Evolutionary conservation across 2,797 vertebrate genomes (phyloP).

Genomic region (Zenarchopterus dispar): DNA sequence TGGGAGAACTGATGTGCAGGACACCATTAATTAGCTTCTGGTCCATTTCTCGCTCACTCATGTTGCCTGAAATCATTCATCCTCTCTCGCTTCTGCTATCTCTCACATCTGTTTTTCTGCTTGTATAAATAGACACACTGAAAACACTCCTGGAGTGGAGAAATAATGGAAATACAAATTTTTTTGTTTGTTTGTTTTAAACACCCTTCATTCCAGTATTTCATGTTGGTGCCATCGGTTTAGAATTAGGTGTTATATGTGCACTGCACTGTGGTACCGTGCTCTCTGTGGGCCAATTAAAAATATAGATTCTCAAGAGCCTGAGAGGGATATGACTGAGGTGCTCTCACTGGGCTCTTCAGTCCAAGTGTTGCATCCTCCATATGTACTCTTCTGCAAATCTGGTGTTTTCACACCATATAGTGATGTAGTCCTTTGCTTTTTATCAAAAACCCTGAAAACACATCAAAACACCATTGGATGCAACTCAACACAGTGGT

Average conservation of each 20-base stretch:
- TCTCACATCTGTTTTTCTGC: constrained; percentile 33
- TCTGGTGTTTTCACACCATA: background rate
- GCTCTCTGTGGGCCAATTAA: constrained; percentile 74
- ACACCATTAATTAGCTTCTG: constrained; percentile 84
- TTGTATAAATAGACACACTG: constrained; percentile 54
- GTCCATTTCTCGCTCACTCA: constrained; percentile 80
- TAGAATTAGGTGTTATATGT: constrained; percentile 32
- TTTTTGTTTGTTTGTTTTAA: constrained; percentile 22
- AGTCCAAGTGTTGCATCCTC: constrained; percentile 12
- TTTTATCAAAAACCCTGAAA: background rate
- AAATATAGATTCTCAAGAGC: constrained; percentile 65
- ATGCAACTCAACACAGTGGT: too few relatives aligned
- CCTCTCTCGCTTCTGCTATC: constrained; percentile 29
- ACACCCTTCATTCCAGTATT: constrained; percentile 45
- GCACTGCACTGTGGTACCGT: constrained; percentile 18
- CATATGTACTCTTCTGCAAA: background rate
- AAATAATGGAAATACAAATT: constrained; percentile 46
- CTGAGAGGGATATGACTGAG: constrained; percentile 42
- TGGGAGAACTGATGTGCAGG: constrained; percentile 77
- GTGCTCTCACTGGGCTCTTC: constrained; percentile 38
- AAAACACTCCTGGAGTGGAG: constrained; percentile 48
- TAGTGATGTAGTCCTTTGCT: background rate
- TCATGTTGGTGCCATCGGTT: constrained; percentile 34
- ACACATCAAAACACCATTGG: too few relatives aligned
- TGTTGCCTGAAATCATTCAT: constrained; percentile 69